A percentile compares a stretch with the other conserved stretches of the same genome.
phyloP scores from a whole-genome alignment of 2,113 vertebrate genomes.

The Speoplatyrhinus poulsoni region DNA sequence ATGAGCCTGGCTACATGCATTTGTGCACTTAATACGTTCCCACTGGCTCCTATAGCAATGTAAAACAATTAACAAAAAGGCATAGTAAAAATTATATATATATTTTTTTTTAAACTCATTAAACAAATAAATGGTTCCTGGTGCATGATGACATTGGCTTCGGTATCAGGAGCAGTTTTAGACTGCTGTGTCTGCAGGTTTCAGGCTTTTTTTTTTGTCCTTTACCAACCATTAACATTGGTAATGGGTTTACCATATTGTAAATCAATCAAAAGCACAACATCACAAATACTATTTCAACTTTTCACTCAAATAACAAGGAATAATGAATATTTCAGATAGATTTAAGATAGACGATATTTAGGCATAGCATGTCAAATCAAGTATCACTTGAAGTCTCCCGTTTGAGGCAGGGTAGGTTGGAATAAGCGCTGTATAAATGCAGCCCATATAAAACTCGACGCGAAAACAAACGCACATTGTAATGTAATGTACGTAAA shows the following conservation, averaged over 20 bases:
- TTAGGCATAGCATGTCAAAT: too few relatives aligned
- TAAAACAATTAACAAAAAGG: conserved; percentile 47
- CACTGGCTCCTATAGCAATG: conserved; percentile 43
- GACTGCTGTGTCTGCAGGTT: conserved; percentile 14
- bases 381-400: too few relatives aligned
- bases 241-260: background rate
- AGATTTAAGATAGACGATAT: too few relatives aligned
- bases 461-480: too few relatives aligned
- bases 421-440: too few relatives aligned
- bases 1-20: conserved; percentile 67
- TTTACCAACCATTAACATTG: conserved; percentile 11
- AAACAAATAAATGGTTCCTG: conserved; percentile 42
- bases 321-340: background rate
- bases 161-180: conserved; percentile 8
- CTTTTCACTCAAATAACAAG: background rate
- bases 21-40: conserved; percentile 52
- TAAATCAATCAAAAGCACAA: too few relatives aligned
- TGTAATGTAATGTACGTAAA: too few relatives aligned
- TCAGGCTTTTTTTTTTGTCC: background rate
- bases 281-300: background rate
- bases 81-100: conserved; percentile 40
- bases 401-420: too few relatives aligned
- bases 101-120: conserved; percentile 9
- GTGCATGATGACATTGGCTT: conserved; percentile 14
- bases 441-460: too few relatives aligned